Percentiles rank a stretch among this genome's conserved stretches.
Conservation (phyloP, 2,888 invertebrate genomes). For the Chaitophorus viminalis region DNA sequence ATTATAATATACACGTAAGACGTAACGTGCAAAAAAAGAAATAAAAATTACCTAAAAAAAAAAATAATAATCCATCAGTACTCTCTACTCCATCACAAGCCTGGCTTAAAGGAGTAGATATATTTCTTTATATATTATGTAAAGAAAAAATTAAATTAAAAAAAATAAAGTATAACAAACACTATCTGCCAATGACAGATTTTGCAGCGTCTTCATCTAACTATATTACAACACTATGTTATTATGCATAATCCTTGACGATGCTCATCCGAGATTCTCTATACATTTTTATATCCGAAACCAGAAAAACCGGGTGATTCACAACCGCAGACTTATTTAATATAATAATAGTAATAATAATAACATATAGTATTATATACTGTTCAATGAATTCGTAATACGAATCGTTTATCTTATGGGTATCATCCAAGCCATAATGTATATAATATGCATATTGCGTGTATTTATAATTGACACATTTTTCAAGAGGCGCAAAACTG, state of each 20-base stretch:
- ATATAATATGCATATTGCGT: not conserved
- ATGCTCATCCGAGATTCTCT: not conserved
- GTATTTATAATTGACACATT: slow-evolving; percentile 24
- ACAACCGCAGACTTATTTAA: not conserved
- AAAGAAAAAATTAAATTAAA: too few species aligned
- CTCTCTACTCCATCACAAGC: too few species aligned
- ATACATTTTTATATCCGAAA: not conserved
- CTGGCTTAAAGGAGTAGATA: too few species aligned
- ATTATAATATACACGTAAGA: not conserved
- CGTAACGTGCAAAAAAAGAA: too few species aligned
- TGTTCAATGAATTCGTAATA: not conserved
- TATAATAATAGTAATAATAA: not conserved
- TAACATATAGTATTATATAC: not conserved
- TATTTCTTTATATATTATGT: too few species aligned
- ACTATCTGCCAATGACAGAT: not conserved
- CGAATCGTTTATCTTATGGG: not conserved
- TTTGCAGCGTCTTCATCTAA: not conserved
- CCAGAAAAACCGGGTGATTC: slow-evolving; percentile 55
- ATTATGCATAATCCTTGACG: not conserved
- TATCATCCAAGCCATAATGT: not conserved
- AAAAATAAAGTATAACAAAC: too few species aligned
- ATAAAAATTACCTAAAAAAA: too few species aligned
- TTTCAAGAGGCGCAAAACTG: slow-evolving; percentile 33
- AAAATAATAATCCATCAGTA: too few species aligned
- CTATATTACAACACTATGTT: too few species aligned